These are phyloP conservation scores for Thereva nobilitata DNA, from an alignment of 2,888 invertebrate species.

Conservation along the genomic window DNA sequence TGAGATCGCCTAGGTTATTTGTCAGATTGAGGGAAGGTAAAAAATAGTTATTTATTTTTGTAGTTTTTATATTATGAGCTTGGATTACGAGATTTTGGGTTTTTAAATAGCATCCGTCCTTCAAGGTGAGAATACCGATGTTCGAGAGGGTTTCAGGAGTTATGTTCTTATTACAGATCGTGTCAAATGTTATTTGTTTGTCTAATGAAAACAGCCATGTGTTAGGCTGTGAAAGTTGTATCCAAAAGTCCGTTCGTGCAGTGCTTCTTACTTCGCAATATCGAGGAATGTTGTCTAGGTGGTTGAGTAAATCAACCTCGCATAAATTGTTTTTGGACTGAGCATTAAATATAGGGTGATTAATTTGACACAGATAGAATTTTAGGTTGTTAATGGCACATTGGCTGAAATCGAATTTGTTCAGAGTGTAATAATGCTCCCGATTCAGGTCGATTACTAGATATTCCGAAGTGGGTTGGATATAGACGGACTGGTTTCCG, in stretches of 20 bases:
- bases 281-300: background rate
- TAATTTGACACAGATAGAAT: too few relatives aligned
- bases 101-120: slow-evolving; percentile 2
- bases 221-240: too few relatives aligned
- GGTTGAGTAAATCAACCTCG: background rate
- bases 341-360: too few relatives aligned
- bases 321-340: too few relatives aligned
- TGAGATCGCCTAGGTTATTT: background rate
- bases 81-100: slow-evolving; percentile 3
- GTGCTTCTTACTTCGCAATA: too few relatives aligned
- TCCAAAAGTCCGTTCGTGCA: too few relatives aligned
- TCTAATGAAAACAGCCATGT: too few relatives aligned
- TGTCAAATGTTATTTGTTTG: too few relatives aligned
- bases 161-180: too few relatives aligned
- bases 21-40: background rate
- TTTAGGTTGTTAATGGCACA: too few relatives aligned
- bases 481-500: background rate
- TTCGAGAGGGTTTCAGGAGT: too few relatives aligned
- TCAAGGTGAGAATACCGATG: background rate
- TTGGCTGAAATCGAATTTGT: too few relatives aligned
- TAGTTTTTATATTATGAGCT: background rate
- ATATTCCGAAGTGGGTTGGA: slow-evolving; percentile 6
- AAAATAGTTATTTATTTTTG: background rate
- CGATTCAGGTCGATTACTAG: slow-evolving; percentile 5
- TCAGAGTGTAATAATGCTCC: background rate